A percentile compares a stretch with the other conserved stretches of the same genome.
Conservation (phyloP, 2,888 invertebrate genomes). For the Agrotis exclamationis region DNA sequence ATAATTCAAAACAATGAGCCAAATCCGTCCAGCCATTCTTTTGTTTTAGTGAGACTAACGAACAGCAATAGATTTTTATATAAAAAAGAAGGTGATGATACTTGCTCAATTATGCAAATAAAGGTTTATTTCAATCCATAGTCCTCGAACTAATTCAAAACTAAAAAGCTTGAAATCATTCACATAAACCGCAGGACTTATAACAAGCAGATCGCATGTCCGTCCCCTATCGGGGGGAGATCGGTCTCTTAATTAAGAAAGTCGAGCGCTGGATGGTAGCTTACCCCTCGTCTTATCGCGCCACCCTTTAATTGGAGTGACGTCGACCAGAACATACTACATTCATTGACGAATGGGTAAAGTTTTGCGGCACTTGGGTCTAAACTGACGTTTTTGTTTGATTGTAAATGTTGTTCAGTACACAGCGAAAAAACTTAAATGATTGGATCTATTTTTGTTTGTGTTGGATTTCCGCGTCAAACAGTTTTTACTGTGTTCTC, state of each 20-base stretch:
- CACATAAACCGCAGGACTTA: slow-evolving; percentile 41
- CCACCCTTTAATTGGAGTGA: slow-evolving; percentile 66
- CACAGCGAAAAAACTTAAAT: neutral
- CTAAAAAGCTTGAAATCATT: slow-evolving; percentile 18
- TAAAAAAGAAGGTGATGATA: too few relatives aligned
- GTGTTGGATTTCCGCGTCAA: neutral
- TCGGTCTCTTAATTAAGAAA: slow-evolving; percentile 66
- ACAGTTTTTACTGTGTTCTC: too few relatives aligned
- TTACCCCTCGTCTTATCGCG: slow-evolving; percentile 61
- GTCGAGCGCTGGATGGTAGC: slow-evolving; percentile 60
- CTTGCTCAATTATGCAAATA: neutral
- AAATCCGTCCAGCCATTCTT: too few relatives aligned
- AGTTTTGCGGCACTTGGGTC: slow-evolving; percentile 18
- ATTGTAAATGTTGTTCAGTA: neutral
- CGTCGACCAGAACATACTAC: slow-evolving; percentile 53
- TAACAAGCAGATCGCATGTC: slow-evolving; percentile 52
- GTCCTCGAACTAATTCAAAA: neutral
- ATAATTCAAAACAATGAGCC: too few relatives aligned
- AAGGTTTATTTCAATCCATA: too few relatives aligned
- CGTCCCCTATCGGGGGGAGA: slow-evolving; percentile 52
- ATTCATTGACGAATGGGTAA: slow-evolving; percentile 47
- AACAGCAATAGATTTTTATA: too few relatives aligned
- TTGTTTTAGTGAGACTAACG: too few relatives aligned
- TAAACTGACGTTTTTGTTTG: slow-evolving; percentile 14
- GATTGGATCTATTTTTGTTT: neutral